These are phyloP conservation scores for Mycteria americana DNA, from an alignment of 2,797 vertebrate genomes.

Conservation along the genomic window DNA sequence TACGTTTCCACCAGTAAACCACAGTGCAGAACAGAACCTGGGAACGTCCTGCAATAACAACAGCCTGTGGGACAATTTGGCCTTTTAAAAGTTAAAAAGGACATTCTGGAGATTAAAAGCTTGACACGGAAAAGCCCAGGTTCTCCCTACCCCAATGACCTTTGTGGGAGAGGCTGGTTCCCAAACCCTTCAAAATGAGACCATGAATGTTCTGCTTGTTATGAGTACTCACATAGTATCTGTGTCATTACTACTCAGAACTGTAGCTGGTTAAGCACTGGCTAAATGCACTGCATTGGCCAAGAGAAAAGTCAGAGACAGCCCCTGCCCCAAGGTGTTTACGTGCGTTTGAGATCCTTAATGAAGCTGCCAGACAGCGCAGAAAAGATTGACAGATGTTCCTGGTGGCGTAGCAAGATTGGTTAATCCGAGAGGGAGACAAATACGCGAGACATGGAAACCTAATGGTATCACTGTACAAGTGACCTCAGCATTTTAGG, in stretches of 20 bases:
- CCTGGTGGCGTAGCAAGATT: neutral
- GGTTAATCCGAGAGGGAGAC: slow-evolving; percentile 38
- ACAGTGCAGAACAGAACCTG: neutral
- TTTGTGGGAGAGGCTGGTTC: neutral
- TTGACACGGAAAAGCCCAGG: neutral
- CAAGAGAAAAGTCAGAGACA: neutral
- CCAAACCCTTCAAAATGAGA: neutral
- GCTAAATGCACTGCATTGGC: neutral
- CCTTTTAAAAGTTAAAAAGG: neutral
- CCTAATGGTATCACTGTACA: neutral
- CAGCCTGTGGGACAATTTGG: neutral
- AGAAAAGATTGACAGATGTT: slow-evolving; percentile 42
- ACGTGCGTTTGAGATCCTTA: neutral
- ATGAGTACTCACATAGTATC: neutral
- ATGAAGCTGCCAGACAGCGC: slow-evolving; percentile 30
- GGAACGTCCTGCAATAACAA: neutral
- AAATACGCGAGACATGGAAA: neutral
- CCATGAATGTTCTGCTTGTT: neutral
- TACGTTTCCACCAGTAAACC: neutral
- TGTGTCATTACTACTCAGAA: neutral
- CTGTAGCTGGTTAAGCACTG: neutral
- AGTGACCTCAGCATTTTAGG: neutral
- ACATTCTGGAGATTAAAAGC: neutral
- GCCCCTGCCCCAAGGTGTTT: slow-evolving; percentile 14
- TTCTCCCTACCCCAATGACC: neutral